Conservation (phyloP, 2,113 vertebrate species). For the Coptodon rendalli region DNA sequence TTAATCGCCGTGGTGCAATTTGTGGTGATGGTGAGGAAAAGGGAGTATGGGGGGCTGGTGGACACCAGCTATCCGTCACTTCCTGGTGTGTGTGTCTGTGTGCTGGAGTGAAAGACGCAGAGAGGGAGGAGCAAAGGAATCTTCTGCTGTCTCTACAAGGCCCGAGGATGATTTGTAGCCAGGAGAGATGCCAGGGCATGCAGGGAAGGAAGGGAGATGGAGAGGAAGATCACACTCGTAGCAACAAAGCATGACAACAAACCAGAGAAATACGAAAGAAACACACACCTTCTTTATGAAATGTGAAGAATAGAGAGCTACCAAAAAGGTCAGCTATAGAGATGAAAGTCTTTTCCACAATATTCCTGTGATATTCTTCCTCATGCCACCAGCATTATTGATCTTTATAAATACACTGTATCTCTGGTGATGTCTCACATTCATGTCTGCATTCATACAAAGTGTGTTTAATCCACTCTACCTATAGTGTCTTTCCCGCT, state of each 20-base stretch:
- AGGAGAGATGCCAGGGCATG: not conserved
- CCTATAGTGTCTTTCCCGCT: not conserved
- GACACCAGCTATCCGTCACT: conserved; percentile 21
- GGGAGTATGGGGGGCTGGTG: not conserved
- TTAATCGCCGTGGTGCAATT: conserved; percentile 1
- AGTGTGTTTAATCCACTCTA: not conserved
- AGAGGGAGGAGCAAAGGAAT: not conserved
- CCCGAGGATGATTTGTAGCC: not conserved
- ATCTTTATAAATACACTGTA: not conserved
- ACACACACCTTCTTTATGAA: not conserved
- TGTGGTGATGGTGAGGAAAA: not conserved
- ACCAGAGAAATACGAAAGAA: not conserved
- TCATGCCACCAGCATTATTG: not conserved
- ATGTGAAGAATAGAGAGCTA: not conserved
- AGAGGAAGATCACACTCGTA: not conserved
- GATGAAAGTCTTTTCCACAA: not conserved
- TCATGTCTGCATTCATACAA: not conserved
- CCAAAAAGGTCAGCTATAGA: not conserved
- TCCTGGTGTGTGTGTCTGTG: not conserved
- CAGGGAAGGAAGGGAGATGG: not conserved
- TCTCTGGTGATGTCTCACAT: not conserved
- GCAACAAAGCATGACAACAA: not conserved
- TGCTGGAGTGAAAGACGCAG: not conserved
- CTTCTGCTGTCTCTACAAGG: not conserved
- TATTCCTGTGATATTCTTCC: not conserved